Conservation (phyloP, 2,113 vertebrate species). For the Excalfactoria chinensis region DNA sequence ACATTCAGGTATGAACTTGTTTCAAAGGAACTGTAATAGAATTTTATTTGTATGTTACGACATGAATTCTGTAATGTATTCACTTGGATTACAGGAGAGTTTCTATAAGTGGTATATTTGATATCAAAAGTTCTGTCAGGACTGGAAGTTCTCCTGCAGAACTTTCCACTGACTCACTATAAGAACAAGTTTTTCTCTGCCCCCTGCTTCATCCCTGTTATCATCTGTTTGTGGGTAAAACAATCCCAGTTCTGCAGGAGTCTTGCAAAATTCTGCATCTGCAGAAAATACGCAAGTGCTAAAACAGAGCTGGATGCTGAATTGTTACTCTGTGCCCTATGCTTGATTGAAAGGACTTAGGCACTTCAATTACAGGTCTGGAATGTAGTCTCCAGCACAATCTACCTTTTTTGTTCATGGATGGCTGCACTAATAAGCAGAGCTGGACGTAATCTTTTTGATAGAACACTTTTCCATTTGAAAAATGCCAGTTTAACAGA, state of each 20-base stretch:
- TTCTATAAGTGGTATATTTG: background rate
- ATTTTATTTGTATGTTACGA: background rate
- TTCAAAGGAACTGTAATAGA: background rate
- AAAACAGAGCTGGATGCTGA: background rate
- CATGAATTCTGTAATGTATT: background rate
- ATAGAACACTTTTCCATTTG: constrained; percentile 1
- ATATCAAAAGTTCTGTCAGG: background rate
- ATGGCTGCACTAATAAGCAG: constrained; percentile 46
- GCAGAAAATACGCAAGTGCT: background rate
- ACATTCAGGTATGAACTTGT: background rate
- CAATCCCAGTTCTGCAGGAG: background rate
- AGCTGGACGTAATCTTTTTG: background rate
- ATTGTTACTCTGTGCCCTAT: background rate
- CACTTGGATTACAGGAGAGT: background rate
- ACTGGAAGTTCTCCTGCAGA: background rate
- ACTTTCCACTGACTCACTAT: background rate
- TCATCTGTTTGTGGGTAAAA: background rate
- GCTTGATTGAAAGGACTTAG: background rate
- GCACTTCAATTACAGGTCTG: background rate
- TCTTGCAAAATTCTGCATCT: background rate
- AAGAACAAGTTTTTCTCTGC: background rate
- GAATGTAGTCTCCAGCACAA: background rate
- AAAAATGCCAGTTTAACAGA: constrained; percentile 34
- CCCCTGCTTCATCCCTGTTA: background rate
- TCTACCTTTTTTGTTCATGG: constrained; percentile 10